phyloP scores from a whole-genome alignment of 2,113 vertebrate genomes.

The Hydropotes inermis region DNA sequence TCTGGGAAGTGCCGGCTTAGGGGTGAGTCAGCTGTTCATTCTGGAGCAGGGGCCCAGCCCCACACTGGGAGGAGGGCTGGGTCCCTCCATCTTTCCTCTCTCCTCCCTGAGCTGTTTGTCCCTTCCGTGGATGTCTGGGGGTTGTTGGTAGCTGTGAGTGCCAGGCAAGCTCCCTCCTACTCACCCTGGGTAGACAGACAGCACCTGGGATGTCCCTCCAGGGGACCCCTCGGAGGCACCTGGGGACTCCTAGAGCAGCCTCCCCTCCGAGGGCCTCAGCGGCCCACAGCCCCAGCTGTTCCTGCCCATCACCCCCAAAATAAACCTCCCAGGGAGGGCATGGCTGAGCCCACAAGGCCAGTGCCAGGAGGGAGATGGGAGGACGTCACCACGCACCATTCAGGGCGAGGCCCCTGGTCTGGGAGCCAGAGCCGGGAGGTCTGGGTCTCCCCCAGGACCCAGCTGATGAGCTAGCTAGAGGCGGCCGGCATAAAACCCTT shows the following conservation, averaged over 20 bases:
- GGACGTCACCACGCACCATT: background rate
- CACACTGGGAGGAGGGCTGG: background rate
- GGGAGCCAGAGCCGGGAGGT: background rate
- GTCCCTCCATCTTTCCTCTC: background rate
- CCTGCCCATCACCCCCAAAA: background rate
- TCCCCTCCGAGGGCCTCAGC: background rate
- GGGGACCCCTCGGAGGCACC: background rate
- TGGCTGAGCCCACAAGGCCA: background rate
- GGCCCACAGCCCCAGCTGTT: background rate
- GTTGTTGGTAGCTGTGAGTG: background rate
- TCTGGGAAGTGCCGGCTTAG: background rate
- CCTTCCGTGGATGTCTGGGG: background rate
- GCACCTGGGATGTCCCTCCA: background rate
- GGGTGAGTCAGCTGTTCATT: background rate
- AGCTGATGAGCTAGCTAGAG: background rate
- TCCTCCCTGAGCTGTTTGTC: background rate
- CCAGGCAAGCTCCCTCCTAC: background rate
- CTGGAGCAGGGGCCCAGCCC: too few relatives aligned
- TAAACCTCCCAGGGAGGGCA: background rate
- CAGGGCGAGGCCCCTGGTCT: background rate
- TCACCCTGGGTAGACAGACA: background rate
- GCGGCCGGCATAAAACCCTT: rapidly evolving
- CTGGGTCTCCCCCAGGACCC: background rate
- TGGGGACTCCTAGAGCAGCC: background rate
- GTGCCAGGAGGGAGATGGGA: background rate